phyloP scores from a whole-genome alignment of 1,140 invertebrate species.

The Sweltsa coloradensis region DNA sequence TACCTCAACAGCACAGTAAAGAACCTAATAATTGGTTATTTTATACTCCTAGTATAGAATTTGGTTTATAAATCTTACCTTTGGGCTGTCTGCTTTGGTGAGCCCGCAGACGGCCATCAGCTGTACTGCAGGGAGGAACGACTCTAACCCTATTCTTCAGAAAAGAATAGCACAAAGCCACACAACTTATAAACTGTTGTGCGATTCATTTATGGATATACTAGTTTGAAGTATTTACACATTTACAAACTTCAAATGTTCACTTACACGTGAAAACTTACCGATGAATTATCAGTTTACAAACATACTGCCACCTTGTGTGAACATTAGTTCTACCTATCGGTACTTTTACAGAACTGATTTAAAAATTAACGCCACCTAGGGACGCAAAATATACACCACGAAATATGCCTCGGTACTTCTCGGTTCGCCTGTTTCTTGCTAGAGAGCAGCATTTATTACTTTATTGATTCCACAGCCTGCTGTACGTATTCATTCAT shows the following conservation, averaged over 20 bases:
- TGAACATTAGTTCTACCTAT: no score
- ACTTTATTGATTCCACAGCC: no score
- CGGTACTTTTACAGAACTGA: no score
- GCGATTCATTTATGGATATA: slow-evolving; percentile 1
- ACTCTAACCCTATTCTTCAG: slow-evolving; percentile 12
- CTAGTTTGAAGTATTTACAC: slow-evolving; percentile 2
- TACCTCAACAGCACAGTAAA: no score
- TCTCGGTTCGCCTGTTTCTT: no score
- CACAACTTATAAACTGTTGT: background rate
- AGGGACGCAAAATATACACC: no score
- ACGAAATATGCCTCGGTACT: no score
- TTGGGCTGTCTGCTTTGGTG: slow-evolving; percentile 11
- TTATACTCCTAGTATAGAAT: no score
- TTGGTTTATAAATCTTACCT: slow-evolving; percentile 12
- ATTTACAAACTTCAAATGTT: slow-evolving; percentile 4
- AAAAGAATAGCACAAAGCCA: background rate
- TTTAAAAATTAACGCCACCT: no score
- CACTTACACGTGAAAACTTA: slow-evolving; percentile 13
- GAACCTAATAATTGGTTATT: no score
- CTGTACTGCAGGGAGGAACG: slow-evolving; percentile 11
- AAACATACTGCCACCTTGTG: slow-evolving; percentile 16
- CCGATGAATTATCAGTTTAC: slow-evolving; percentile 14
- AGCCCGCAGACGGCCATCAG: slow-evolving; percentile 14
- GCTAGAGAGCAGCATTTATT: no score
- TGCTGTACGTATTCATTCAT: no score